Conservation (phyloP, 2,113 vertebrate species). For the Colaptes auratus region DNA sequence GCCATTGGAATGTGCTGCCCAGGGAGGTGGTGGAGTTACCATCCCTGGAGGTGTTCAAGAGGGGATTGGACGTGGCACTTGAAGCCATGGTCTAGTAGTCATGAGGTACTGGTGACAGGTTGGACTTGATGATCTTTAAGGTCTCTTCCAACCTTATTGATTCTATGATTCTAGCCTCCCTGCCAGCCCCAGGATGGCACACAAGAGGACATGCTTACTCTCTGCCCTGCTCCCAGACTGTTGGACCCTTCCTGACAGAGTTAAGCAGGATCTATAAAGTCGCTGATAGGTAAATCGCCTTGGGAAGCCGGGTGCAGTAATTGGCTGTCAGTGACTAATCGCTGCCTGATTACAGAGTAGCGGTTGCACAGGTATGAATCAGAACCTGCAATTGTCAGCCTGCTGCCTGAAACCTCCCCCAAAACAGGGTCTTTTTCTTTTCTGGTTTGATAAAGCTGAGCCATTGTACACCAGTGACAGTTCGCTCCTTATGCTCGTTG, state of each 20-base stretch:
- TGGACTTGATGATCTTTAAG: no score
- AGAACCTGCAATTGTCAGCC: constrained; percentile 51
- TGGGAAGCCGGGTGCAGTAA: constrained; percentile 18
- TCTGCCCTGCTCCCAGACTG: background rate
- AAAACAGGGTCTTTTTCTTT: constrained; percentile 37
- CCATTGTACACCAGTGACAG: constrained; percentile 8
- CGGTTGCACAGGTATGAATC: constrained; percentile 64
- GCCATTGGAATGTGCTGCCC: no score
- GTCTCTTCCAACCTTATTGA: no score
- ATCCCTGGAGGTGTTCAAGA: no score
- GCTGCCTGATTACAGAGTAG: constrained; percentile 48
- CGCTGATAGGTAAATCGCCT: background rate
- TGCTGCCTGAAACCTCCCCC: background rate
- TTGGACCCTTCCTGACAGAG: background rate
- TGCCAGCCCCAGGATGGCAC: rapidly evolving
- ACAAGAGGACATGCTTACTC: background rate
- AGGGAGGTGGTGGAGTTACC: no score
- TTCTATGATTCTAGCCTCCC: no score
- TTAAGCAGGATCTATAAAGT: background rate
- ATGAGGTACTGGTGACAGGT: no score
- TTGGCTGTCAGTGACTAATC: constrained; percentile 50
- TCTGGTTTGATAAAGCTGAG: background rate
- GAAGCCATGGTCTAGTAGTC: no score
- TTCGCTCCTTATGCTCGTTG: rapidly evolving
- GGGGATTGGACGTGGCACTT: no score